Evolutionary conservation across 2,113 vertebrate species (phyloP).

Genomic region (Pundamilia nyererei): DNA sequence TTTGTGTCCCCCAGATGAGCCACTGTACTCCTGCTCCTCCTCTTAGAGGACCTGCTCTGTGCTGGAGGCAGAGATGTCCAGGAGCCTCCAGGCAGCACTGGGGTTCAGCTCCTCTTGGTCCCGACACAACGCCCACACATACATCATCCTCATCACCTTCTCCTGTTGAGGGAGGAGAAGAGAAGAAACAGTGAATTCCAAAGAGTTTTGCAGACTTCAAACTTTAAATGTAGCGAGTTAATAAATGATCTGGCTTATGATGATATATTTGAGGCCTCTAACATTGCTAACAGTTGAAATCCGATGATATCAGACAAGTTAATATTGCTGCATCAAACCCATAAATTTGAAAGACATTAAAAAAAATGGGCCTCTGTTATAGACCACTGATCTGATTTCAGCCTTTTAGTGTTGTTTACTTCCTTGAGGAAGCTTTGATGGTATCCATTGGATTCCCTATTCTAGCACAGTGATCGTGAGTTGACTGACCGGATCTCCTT

Average conservation of each 20-base stretch:
- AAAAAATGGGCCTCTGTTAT: background rate
- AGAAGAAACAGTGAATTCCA: background rate
- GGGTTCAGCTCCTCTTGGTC: constrained; percentile 95
- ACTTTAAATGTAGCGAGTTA: background rate
- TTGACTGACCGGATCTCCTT: constrained; percentile 88
- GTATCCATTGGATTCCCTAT: background rate
- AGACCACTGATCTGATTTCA: background rate
- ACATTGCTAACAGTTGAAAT: background rate
- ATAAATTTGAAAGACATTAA: background rate
- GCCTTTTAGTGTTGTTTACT: background rate
- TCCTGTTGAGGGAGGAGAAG: constrained; percentile 69
- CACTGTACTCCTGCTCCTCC: background rate
- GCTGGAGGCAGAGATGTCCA: constrained; percentile 92
- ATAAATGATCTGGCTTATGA: background rate
- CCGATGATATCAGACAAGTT: background rate
- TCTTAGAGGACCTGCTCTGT: constrained; percentile 86
- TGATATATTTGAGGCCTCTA: background rate
- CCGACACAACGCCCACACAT: constrained; percentile 92
- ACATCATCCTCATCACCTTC: constrained; percentile 89
- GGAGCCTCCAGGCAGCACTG: constrained; percentile 85
- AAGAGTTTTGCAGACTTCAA: background rate
- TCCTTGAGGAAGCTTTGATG: background rate
- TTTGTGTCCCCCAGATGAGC: background rate
- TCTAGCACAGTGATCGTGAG: background rate
- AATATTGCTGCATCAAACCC: background rate